These are phyloP conservation scores for Agriopis marginaria DNA, from an alignment of 2,888 invertebrate species.

Conservation along the genomic window DNA sequence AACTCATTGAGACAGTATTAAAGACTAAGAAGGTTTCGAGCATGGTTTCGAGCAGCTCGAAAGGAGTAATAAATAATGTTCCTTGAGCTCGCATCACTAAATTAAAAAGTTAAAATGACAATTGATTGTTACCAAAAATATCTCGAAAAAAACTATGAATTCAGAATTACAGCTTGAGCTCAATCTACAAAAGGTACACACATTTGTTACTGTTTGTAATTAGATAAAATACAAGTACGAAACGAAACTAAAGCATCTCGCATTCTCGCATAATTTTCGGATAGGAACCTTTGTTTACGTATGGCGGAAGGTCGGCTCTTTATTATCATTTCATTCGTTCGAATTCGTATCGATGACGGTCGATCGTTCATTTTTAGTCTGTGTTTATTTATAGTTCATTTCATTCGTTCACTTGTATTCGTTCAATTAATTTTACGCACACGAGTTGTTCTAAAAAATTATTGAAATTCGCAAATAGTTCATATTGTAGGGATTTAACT, in stretches of 20 bases:
- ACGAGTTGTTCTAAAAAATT: slow-evolving; percentile 56
- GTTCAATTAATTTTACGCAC: slow-evolving; percentile 57
- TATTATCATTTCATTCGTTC: neutral
- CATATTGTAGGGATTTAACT: slow-evolving; percentile 48
- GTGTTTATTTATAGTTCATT: neutral
- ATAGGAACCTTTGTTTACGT: neutral
- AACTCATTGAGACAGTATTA: too few relatives aligned
- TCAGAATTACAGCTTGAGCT: slow-evolving; percentile 28
- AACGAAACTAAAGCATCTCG: neutral
- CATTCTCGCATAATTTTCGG: neutral
- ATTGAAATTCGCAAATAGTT: slow-evolving; percentile 46
- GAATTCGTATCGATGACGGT: neutral
- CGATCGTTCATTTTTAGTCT: too few relatives aligned
- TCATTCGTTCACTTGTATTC: neutral
- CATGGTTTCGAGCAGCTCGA: too few relatives aligned
- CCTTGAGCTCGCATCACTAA: slow-evolving; percentile 11
- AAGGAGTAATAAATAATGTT: too few relatives aligned
- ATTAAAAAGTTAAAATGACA: slow-evolving; percentile 38
- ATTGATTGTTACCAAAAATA: slow-evolving; percentile 13
- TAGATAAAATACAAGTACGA: neutral
- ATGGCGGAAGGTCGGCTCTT: neutral
- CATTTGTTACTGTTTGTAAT: neutral
- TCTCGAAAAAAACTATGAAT: slow-evolving; percentile 25
- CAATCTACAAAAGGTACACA: slow-evolving; percentile 23
- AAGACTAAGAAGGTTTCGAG: too few relatives aligned